A percentile compares a stretch with the other conserved stretches of the same genome.
These are phyloP conservation scores for Monoplex corrugatus DNA, from an alignment of 2,888 invertebrate genomes.

Conservation along the genomic window DNA sequence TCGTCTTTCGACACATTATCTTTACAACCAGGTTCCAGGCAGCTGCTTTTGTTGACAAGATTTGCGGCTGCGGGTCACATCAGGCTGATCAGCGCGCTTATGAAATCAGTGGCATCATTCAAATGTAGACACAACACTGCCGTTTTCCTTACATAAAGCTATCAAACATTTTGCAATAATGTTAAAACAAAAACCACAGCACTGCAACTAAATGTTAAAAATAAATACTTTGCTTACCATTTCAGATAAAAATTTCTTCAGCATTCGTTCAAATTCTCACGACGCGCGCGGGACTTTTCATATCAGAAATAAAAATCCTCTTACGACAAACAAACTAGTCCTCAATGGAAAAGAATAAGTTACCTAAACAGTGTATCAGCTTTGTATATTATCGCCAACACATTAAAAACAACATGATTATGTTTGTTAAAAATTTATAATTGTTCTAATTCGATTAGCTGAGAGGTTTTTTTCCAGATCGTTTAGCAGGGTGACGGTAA, in stretches of 20 bases:
- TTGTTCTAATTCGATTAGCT: no score
- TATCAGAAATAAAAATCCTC: neutral
- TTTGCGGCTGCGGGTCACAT: no score
- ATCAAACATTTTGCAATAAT: neutral
- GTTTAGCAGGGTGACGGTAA: neutral
- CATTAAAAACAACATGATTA: no score
- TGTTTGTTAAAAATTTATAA: no score
- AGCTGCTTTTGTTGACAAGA: no score
- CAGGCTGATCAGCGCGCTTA: no score
- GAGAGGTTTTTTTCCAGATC: neutral
- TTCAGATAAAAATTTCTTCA: neutral
- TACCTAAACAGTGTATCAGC: neutral
- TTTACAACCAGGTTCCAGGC: no score
- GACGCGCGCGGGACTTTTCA: conserved; percentile 25
- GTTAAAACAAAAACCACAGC: neutral
- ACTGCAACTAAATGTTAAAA: neutral
- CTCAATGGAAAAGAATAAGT: neutral
- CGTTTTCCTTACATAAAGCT: no score
- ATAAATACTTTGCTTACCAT: conserved; percentile 22
- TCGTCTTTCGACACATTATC: no score
- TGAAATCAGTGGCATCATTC: no score
- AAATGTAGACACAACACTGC: no score
- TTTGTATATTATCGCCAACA: neutral
- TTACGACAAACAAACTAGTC: neutral
- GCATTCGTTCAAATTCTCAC: neutral